Percentiles rank a stretch among this genome's conserved stretches.
Evolutionary conservation across 2,797 vertebrate genomes (phyloP).

Genomic region (Tarsius wallacei): DNA sequence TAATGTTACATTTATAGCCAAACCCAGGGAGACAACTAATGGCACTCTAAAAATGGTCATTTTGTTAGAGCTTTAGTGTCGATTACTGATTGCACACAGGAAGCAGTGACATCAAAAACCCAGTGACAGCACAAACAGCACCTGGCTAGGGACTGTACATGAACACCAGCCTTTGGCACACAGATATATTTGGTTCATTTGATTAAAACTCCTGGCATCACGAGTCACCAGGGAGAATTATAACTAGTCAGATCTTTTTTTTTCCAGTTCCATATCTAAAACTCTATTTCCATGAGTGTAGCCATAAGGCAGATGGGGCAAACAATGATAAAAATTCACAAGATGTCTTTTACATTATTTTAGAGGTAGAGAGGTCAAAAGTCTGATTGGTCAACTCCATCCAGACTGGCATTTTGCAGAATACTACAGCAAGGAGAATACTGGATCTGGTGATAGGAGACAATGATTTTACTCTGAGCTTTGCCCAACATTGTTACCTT

Average conservation of each 20-base stretch:
- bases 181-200: constrained; percentile 76
- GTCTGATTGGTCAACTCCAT: not conserved
- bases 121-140: constrained; percentile 68
- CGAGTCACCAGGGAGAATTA: constrained; percentile 58
- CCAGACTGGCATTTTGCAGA: not conserved
- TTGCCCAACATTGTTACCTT: not conserved
- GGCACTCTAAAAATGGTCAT: constrained; percentile 76
- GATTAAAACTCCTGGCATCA: constrained; percentile 71
- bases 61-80: constrained; percentile 78
- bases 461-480: not conserved
- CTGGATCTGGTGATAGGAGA: not conserved
- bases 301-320: constrained; percentile 54
- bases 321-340: constrained; percentile 69
- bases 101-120: constrained; percentile 80
- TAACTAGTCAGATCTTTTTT: constrained; percentile 52
- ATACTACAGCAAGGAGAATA: not conserved
- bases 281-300: constrained; percentile 13
- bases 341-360: constrained; percentile 38
- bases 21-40: constrained; percentile 74
- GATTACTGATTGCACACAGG: constrained; percentile 81
- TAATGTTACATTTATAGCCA: constrained; percentile 75
- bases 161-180: constrained; percentile 42
- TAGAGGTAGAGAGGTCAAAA: not conserved
- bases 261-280: constrained; percentile 71
- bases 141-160: not conserved